Conservation (phyloP, 2,113 vertebrate genomes). For the Excalfactoria chinensis region DNA sequence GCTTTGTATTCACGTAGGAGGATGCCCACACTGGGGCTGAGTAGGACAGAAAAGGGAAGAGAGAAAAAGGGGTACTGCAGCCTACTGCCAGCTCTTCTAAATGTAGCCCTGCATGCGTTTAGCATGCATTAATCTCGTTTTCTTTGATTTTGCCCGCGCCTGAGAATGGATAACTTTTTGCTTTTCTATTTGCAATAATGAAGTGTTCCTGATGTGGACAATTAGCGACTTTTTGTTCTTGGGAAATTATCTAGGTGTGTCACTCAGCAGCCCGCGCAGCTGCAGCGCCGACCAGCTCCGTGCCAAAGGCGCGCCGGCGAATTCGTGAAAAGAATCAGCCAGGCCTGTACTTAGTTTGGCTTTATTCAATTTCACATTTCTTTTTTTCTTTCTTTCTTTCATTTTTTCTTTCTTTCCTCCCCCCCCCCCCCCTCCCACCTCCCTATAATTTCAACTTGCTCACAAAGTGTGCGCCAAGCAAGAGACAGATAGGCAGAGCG, state of each 20-base stretch:
- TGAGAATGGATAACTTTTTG: neutral
- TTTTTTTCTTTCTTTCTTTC: neutral
- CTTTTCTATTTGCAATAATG: neutral
- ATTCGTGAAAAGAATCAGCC: neutral
- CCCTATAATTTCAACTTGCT: neutral
- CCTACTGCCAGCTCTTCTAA: neutral
- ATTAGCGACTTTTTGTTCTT: neutral
- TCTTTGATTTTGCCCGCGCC: neutral
- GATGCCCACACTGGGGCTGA: neutral
- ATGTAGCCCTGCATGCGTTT: fast-evolving
- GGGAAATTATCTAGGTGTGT: neutral
- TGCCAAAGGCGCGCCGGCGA: neutral
- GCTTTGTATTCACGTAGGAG: fast-evolving
- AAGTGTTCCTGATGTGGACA: neutral
- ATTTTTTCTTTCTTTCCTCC: too few relatives aligned
- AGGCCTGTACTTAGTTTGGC: neutral
- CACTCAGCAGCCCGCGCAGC: neutral
- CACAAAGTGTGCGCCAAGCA: neutral
- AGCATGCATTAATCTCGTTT: neutral
- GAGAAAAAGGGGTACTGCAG: neutral
- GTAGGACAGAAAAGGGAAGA: neutral
- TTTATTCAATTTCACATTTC: neutral
- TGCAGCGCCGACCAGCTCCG: neutral
- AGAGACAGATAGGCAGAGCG: neutral
- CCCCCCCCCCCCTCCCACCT: fast-evolving